Percentiles rank a stretch among this genome's conserved stretches.
phyloP scores from a whole-genome alignment of 2,888 invertebrate genomes.

The Scaptomyza tumidula region DNA sequence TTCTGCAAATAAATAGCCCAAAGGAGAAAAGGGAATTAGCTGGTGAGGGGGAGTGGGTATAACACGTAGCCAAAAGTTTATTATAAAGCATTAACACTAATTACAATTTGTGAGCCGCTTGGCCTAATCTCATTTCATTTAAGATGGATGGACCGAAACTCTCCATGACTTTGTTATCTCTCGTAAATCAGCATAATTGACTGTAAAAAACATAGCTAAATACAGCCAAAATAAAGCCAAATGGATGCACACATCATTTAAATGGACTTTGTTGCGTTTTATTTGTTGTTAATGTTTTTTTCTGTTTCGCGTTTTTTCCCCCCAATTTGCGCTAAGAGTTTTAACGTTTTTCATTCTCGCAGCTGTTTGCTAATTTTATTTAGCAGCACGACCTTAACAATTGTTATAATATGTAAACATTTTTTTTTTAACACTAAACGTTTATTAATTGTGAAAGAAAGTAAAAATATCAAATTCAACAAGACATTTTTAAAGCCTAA shows the following conservation, averaged over 20 bases:
- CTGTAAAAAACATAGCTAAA: constrained; percentile 45
- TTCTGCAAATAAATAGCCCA: constrained; percentile 26
- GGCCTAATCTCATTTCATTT: constrained; percentile 25
- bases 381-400: constrained; percentile 34
- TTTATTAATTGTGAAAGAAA: constrained; percentile 10
- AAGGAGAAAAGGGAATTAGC: neutral
- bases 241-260: constrained; percentile 42
- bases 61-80: constrained; percentile 23
- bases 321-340: constrained; percentile 23
- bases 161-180: constrained; percentile 22
- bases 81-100: constrained; percentile 36
- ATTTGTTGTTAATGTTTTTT: neutral
- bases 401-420: constrained; percentile 22
- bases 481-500: too few relatives aligned
- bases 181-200: constrained; percentile 50
- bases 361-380: constrained; percentile 53
- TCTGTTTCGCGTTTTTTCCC: neutral
- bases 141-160: too few relatives aligned
- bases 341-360: constrained; percentile 25
- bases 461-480: neutral
- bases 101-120: constrained; percentile 31
- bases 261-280: neutral
- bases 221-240: constrained; percentile 33
- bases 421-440: neutral
- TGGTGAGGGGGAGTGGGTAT: neutral